Percentiles rank a stretch among this genome's conserved stretches.
Evolutionary conservation across 2,113 vertebrate species (phyloP).

Genomic region (Haplochromis vanheusdeni): DNA sequence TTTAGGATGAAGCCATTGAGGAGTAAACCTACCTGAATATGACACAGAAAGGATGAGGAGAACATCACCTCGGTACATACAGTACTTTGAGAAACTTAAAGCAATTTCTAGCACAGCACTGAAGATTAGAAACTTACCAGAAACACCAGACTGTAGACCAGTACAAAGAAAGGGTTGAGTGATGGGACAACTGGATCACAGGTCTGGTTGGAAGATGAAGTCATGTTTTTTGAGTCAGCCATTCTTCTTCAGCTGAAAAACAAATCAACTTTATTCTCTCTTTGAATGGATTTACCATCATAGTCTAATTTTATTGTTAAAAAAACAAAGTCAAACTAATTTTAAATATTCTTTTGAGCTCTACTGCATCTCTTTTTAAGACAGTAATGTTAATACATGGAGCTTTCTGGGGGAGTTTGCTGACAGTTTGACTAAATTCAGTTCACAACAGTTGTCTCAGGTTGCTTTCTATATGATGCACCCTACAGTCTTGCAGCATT

Average conservation of each 20-base stretch:
- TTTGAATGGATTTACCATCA: rapidly evolving
- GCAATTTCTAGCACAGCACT: not conserved
- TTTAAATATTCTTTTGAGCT: not conserved
- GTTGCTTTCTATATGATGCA: not conserved
- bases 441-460: rapidly evolving
- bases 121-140: not conserved
- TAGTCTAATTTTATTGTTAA: not conserved
- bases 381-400: not conserved
- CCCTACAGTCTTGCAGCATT: not conserved
- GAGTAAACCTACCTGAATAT: not conserved
- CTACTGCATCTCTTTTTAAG: rapidly evolving
- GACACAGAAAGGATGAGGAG: not conserved
- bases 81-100: not conserved
- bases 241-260: not conserved
- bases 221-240: rapidly evolving
- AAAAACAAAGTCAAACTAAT: not conserved
- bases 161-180: rapidly evolving
- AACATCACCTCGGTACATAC: not conserved
- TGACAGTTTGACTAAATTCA: not conserved
- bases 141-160: not conserved
- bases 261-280: not conserved
- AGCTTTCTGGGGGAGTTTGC: rapidly evolving
- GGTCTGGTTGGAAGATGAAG: not conserved
- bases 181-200: not conserved
- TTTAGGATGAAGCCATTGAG: not conserved